Conservation (phyloP, 2,797 vertebrate genomes). For the Micropoecilia bifurca region DNA sequence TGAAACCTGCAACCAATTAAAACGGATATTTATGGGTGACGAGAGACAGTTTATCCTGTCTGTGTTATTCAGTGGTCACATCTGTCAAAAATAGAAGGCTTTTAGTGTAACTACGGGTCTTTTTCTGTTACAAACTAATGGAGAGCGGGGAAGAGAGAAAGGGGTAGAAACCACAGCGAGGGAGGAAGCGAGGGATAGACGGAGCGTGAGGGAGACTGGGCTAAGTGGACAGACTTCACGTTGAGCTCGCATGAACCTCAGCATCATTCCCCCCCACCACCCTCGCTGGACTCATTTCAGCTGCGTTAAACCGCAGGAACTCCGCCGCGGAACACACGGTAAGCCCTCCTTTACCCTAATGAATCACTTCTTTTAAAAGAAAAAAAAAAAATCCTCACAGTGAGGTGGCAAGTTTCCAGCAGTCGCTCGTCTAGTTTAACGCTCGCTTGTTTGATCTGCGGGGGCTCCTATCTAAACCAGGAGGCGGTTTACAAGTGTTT, state of each 20-base stretch:
- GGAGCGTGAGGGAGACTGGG: slow-evolving; percentile 41
- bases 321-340: slow-evolving; percentile 44
- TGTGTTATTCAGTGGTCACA: slow-evolving; percentile 14
- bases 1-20: neutral
- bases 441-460: neutral
- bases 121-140: slow-evolving; percentile 36
- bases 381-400: neutral
- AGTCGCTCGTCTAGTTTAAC: neutral
- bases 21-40: neutral
- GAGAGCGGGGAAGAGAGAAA: slow-evolving; percentile 28
- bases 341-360: slow-evolving; percentile 17
- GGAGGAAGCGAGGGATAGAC: slow-evolving; percentile 5
- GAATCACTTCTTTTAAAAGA: neutral
- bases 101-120: slow-evolving; percentile 33
- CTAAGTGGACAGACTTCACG: slow-evolving; percentile 67
- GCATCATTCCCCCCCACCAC: slow-evolving; percentile 37
- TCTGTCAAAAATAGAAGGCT: slow-evolving; percentile 41
- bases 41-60: neutral
- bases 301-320: slow-evolving; percentile 38
- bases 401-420: slow-evolving; percentile 4
- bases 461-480: neutral
- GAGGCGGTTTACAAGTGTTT: slow-evolving; percentile 25
- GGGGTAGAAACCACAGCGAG: slow-evolving; percentile 2
- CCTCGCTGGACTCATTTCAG: slow-evolving; percentile 52
- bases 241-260: slow-evolving; percentile 65